Conservation (phyloP, 1,140 invertebrate genomes). For the Chlorops oryzae region DNA sequence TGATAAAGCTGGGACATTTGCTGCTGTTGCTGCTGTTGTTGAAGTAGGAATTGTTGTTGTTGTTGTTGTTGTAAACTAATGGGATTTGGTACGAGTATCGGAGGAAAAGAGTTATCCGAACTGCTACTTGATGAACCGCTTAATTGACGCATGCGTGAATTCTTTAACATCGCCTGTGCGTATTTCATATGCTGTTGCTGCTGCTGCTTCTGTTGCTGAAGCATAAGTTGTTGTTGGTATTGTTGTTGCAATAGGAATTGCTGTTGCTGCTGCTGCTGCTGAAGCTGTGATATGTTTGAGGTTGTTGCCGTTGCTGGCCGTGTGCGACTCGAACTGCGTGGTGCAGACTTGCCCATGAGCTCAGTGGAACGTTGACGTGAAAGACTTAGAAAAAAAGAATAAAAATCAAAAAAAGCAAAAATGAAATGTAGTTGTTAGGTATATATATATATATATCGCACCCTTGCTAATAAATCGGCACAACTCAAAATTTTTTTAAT, state of each 20-base stretch:
- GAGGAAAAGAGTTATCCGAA: constrained; percentile 49
- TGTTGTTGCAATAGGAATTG: constrained; percentile 14
- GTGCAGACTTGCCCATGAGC: constrained; percentile 11
- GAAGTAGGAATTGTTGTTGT: constrained; percentile 1
- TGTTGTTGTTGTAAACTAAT: constrained; percentile 20
- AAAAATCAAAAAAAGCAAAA: too few species aligned
- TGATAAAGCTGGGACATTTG: neutral
- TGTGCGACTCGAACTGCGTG: constrained; percentile 14
- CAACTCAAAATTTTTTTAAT: too few species aligned
- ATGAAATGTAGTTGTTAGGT: neutral
- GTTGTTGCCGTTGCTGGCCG: constrained; percentile 5
- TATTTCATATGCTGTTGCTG: constrained; percentile 7
- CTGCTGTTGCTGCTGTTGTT: constrained; percentile 1
- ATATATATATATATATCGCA: too few species aligned
- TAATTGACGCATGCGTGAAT: constrained; percentile 27
- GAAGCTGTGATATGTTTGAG: constrained; percentile 9
- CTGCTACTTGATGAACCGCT: constrained; percentile 46
- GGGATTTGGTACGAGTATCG: constrained; percentile 8
- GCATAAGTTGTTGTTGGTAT: too few species aligned
- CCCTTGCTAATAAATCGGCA: too few species aligned
- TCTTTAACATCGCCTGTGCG: neutral
- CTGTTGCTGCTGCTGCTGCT: constrained; percentile 12
- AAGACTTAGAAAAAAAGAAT: constrained; percentile 23
- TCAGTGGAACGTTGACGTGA: constrained; percentile 38
- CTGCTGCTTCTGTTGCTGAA: too few species aligned